Conservation (phyloP, 37 sponge, comb jelly and placozoan species). For the Chondrosia reniformis region DNA sequence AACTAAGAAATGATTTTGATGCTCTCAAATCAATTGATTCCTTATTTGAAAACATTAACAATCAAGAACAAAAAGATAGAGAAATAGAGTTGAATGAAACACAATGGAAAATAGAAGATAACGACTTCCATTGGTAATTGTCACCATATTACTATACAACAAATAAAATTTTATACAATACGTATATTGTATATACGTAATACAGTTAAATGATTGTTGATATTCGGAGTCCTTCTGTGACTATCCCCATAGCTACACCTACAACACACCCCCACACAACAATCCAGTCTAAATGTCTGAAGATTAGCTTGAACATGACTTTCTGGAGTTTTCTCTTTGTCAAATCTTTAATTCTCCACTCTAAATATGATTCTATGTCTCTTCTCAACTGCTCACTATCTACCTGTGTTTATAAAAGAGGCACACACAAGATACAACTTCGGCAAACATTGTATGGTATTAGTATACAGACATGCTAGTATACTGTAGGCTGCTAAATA, state of each 20-base stretch:
- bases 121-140: background rate
- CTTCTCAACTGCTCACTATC: conserved; percentile 44
- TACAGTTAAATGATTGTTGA: background rate
- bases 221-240: conserved; percentile 40
- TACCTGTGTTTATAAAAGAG: no score
- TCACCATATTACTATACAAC: background rate
- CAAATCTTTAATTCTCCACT: conserved; percentile 36
- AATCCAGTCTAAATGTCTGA: conserved; percentile 59
- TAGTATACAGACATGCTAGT: no score
- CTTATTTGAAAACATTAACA: background rate
- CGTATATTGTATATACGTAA: background rate
- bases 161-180: background rate
- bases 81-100: background rate
- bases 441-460: no score
- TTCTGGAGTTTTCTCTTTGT: conserved; percentile 27
- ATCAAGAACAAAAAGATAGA: conserved; percentile 25
- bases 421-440: no score
- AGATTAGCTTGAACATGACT: conserved; percentile 48
- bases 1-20: background rate
- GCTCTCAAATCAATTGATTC: no score
- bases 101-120: background rate
- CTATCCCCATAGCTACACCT: conserved; percentile 51
- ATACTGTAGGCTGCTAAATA: no score
- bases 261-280: conserved; percentile 73
- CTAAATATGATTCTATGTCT: conserved; percentile 69